These are phyloP conservation scores for Phaethornis superciliosus DNA, from an alignment of 2,113 vertebrate genomes.

Conservation along the genomic window DNA sequence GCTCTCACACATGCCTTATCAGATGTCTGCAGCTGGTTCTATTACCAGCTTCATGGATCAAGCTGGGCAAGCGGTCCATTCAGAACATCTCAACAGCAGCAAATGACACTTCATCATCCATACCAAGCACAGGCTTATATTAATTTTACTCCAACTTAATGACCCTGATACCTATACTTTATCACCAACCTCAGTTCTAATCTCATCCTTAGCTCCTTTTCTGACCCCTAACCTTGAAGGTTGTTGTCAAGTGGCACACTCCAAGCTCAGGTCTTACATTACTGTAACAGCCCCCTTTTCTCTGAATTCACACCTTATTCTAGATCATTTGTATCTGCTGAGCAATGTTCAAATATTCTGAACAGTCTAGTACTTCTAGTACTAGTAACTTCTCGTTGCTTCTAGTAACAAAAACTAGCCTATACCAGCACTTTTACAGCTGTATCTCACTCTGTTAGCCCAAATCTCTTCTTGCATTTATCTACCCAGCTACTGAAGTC, in stretches of 20 bases:
- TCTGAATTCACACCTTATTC: neutral
- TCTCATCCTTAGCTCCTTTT: neutral
- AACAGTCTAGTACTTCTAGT: neutral
- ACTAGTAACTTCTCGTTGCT: too few relatives aligned
- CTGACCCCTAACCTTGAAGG: neutral
- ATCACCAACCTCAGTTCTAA: neutral
- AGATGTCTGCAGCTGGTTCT: neutral
- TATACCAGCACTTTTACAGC: neutral
- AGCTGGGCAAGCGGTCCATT: neutral
- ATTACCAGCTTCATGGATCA: fast-evolving
- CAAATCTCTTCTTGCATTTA: neutral
- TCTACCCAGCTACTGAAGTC: neutral
- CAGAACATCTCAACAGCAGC: neutral
- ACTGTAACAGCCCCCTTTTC: neutral
- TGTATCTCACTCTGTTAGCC: neutral
- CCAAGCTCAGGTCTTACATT: neutral
- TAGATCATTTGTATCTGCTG: neutral
- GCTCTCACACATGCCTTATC: neutral
- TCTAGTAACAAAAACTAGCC: neutral
- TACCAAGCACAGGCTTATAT: neutral
- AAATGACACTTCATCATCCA: neutral
- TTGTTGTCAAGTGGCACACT: neutral
- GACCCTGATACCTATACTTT: neutral
- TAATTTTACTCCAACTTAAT: neutral
- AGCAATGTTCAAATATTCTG: neutral